Conservation (phyloP, 1,140 invertebrate species). For the Calephelis virginiensis region DNA sequence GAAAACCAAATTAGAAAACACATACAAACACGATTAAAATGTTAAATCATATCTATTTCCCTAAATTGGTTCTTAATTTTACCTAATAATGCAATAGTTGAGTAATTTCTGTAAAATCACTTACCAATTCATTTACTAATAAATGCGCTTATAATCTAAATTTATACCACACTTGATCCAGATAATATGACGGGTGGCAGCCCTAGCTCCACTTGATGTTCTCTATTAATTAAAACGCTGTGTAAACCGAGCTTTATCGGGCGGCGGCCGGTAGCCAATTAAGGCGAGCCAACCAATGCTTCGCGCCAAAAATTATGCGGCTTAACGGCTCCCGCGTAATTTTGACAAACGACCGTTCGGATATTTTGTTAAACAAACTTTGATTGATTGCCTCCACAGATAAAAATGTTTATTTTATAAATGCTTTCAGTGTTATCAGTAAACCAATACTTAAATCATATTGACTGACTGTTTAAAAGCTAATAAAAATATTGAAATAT, state of each 20-base stretch:
- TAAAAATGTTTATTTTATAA: conserved; percentile 7
- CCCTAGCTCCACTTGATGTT: conserved; percentile 49
- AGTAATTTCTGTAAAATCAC: too few species aligned
- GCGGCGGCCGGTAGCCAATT: conserved; percentile 65
- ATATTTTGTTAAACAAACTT: conserved; percentile 43
- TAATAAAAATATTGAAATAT: too few species aligned
- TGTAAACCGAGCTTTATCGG: conserved; percentile 75
- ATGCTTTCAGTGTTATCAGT: neutral
- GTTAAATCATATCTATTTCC: too few species aligned
- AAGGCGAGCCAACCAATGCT: conserved; percentile 43
- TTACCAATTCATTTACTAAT: too few species aligned
- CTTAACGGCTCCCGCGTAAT: conserved; percentile 65
- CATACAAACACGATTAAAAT: too few species aligned
- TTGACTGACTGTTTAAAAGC: too few species aligned
- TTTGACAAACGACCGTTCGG: conserved; percentile 67
- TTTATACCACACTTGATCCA: neutral
- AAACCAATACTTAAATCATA: too few species aligned
- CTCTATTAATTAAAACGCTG: conserved; percentile 75
- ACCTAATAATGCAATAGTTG: too few species aligned
- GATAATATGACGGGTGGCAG: conserved; percentile 31
- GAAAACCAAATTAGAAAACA: too few species aligned
- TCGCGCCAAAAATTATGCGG: conserved; percentile 71
- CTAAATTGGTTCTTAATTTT: too few species aligned
- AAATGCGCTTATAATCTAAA: conserved; percentile 1
- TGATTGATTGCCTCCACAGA: conserved; percentile 29